These are phyloP conservation scores for Patiria miniata DNA, from an alignment of 35 echinoderm and acorn worm species.

Conservation along the genomic window DNA sequence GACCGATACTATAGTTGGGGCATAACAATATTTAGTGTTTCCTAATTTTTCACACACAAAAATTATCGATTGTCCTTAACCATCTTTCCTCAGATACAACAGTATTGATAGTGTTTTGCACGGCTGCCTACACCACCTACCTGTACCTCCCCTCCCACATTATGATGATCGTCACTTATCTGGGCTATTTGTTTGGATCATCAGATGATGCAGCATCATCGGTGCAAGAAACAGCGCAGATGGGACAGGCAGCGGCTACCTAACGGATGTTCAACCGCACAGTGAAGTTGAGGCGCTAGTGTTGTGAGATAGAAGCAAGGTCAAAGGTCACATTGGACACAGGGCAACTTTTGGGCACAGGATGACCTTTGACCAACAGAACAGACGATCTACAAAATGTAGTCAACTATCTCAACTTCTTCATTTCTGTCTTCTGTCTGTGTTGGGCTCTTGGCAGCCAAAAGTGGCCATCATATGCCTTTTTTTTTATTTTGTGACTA, in stretches of 20 bases:
- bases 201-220: background rate
- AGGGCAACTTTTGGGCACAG: too few species aligned
- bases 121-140: constrained; percentile 44
- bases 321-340: too few species aligned
- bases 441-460: too few species aligned
- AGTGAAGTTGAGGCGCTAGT: background rate
- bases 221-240: background rate
- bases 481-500: too few species aligned
- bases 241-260: background rate
- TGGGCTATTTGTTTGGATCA: constrained; percentile 1
- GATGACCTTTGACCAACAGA: too few species aligned
- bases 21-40: too few species aligned
- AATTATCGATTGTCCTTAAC: constrained; percentile 33
- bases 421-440: too few species aligned
- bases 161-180: constrained; percentile 37
- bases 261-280: background rate
- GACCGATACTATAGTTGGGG: too few species aligned
- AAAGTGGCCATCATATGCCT: too few species aligned
- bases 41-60: too few species aligned
- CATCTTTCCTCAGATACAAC: constrained; percentile 22
- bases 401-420: too few species aligned
- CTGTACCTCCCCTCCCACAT: constrained; percentile 48
- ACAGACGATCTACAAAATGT: too few species aligned
- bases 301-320: background rate
- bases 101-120: constrained; percentile 16